Evolutionary conservation across 2,888 invertebrate species (phyloP).

Genomic region (Agrochola circellaris): DNA sequence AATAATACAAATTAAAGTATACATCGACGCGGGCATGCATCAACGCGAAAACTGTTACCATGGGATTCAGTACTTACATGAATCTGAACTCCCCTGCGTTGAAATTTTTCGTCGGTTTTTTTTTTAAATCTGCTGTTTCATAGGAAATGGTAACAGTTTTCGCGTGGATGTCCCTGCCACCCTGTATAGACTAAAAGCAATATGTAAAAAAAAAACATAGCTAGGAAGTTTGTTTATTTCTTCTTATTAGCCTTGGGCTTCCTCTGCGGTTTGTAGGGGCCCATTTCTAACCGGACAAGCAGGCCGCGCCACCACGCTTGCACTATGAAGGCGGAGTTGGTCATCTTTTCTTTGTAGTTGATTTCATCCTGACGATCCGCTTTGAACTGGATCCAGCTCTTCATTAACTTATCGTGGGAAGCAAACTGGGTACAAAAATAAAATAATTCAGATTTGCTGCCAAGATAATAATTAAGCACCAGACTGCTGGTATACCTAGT

Average conservation of each 20-base stretch:
- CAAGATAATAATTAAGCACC: too few species aligned
- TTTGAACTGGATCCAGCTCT: constrained; percentile 82
- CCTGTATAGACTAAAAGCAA: too few species aligned
- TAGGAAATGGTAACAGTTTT: too few species aligned
- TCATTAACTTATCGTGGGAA: constrained; percentile 75
- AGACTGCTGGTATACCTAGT: too few species aligned
- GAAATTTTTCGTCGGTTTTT: too few species aligned
- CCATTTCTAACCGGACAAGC: constrained; percentile 55
- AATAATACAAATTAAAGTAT: constrained; percentile 9
- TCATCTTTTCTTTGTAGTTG: constrained; percentile 79
- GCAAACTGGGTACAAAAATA: constrained; percentile 71
- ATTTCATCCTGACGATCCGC: constrained; percentile 78
- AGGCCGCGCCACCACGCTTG: constrained; percentile 86
- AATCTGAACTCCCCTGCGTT: too few species aligned
- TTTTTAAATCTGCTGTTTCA: too few species aligned
- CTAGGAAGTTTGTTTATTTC: constrained; percentile 2
- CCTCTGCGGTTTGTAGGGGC: constrained; percentile 47
- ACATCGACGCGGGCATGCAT: too few species aligned
- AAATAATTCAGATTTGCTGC: neutral
- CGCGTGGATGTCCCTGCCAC: too few species aligned
- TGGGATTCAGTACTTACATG: too few species aligned
- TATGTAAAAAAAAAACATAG: too few species aligned
- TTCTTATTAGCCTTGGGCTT: neutral
- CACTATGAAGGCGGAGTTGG: constrained; percentile 78
- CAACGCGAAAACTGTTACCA: too few species aligned